A percentile compares a stretch with the other conserved stretches of the same genome.
Conservation (phyloP, 1,140 invertebrate genomes). For the Papilio glaucus region DNA sequence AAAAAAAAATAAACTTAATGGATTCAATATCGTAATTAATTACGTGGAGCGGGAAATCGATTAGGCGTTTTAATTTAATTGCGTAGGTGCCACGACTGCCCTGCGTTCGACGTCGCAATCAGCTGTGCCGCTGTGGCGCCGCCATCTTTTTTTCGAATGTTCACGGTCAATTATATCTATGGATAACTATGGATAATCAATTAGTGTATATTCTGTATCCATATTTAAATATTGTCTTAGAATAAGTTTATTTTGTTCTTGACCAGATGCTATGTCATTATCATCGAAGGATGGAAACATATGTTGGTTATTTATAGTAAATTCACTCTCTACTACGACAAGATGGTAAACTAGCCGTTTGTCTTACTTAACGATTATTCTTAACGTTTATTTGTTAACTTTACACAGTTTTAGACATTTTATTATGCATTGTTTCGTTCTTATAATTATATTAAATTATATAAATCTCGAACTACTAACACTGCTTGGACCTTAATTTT, state of each 20-base stretch:
- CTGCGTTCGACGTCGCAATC: not conserved
- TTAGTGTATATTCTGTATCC: not conserved
- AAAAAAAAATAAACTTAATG: not conserved
- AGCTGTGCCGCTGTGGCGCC: not conserved
- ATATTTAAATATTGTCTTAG: not conserved
- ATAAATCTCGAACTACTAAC: no score
- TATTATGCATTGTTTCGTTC: no score
- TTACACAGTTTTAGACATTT: no score
- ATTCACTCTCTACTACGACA: no score
- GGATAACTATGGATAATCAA: not conserved
- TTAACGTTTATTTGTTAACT: no score
- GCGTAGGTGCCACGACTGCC: not conserved
- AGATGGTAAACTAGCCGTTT: no score
- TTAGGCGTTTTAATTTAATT: slow-evolving; percentile 13
- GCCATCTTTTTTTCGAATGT: not conserved
- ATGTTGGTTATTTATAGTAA: no score
- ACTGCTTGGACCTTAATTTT: no score
- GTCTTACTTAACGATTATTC: no score
- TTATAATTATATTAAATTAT: no score
- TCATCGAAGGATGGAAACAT: no score
- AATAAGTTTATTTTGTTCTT: not conserved
- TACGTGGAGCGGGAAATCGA: not conserved
- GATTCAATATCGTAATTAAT: not conserved
- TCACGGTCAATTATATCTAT: slow-evolving; percentile 1
- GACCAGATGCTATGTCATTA: not conserved